phyloP scores from a whole-genome alignment of 2,113 vertebrate species.

The Amblyopsis rosae region DNA sequence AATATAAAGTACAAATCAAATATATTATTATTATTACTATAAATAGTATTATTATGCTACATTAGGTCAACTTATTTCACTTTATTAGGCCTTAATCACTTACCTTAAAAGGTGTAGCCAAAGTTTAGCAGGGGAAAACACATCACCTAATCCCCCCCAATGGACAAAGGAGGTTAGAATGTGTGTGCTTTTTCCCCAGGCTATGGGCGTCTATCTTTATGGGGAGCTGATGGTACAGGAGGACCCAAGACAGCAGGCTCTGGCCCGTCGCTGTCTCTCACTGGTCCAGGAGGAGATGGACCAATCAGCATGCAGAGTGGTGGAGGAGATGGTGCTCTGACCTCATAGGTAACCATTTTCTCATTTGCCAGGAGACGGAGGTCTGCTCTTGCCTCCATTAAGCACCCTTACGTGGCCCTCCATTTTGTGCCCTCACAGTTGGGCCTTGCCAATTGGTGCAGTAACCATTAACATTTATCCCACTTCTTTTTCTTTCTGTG shows the following conservation, averaged over 20 bases:
- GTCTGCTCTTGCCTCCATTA: not conserved
- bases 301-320: constrained; percentile 81
- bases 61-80: no score
- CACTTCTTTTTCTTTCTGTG: not conserved
- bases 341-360: constrained; percentile 65
- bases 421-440: not conserved
- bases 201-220: constrained; percentile 96
- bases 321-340: constrained; percentile 92
- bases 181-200: constrained; percentile 72
- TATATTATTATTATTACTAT: no score
- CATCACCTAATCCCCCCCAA: no score
- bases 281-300: constrained; percentile 86
- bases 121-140: no score
- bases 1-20: no score
- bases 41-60: no score
- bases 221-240: constrained; percentile 96
- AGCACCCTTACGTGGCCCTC: not conserved
- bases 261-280: constrained; percentile 85
- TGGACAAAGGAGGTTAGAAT: not conserved
- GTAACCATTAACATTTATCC: not conserved
- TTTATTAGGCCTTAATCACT: no score
- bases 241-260: constrained; percentile 84
- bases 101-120: no score
- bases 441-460: not conserved
- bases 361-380: not conserved